Percentiles rank a stretch among this genome's conserved stretches.
Conservation (phyloP, 2,888 invertebrate species). For the Lumbricus terrestris region DNA sequence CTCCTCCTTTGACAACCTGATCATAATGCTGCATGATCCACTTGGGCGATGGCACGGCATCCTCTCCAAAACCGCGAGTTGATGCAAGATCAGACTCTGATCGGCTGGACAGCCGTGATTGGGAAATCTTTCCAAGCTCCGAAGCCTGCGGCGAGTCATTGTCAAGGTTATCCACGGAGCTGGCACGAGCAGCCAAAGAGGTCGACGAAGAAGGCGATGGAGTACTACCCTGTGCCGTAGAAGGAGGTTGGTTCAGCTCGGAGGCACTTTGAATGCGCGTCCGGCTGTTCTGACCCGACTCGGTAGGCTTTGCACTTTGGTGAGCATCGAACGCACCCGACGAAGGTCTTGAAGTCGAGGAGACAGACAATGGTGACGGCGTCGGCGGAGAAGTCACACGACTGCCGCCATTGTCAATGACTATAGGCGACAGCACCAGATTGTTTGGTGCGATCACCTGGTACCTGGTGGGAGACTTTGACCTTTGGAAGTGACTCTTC, state of each 20-base stretch:
- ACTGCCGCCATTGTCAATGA: not conserved
- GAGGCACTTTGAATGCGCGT: constrained; percentile 4
- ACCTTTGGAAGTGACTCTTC: constrained; percentile 4
- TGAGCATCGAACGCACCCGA: not conserved
- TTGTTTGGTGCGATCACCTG: constrained; percentile 4
- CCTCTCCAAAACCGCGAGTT: not conserved
- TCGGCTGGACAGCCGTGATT: not conserved
- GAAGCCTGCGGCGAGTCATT: not conserved
- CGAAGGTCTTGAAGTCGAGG: not conserved
- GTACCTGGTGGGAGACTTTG: constrained; percentile 20
- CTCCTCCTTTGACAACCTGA: constrained; percentile 21
- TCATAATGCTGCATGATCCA: constrained; percentile 32
- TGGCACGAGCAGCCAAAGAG: not conserved
- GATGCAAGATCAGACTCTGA: not conserved
- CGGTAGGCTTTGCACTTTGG: not conserved
- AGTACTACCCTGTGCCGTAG: not conserved
- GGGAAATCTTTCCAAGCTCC: not conserved
- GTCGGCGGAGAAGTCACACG: not conserved
- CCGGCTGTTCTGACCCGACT: not conserved
- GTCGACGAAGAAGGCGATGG: not conserved
- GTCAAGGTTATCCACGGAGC: constrained; percentile 23
- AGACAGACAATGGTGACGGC: not conserved
- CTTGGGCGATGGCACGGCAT: constrained; percentile 26
- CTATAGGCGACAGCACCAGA: not conserved
- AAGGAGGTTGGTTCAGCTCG: not conserved